These are phyloP conservation scores for Argyresthia albistria DNA, from an alignment of 2,888 invertebrate genomes.

Conservation along the genomic window DNA sequence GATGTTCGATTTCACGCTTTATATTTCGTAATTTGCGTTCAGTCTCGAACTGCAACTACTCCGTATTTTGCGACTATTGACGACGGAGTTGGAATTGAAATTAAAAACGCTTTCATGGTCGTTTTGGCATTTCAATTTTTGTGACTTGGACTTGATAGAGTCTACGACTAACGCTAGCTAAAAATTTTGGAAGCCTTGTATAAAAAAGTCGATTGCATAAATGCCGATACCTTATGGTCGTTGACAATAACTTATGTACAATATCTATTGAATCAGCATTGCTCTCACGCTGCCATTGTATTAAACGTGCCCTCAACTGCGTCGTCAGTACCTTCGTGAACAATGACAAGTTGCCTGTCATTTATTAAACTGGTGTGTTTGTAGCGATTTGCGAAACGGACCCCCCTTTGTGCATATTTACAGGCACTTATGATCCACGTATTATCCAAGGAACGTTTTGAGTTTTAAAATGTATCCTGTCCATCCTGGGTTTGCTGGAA, in stretches of 20 bases:
- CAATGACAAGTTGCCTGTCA: conserved; percentile 28
- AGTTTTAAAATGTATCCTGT: no score
- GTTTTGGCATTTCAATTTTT: neutral
- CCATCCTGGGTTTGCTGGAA: no score
- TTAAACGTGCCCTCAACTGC: conserved; percentile 1
- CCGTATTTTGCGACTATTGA: neutral
- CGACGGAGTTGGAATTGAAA: neutral
- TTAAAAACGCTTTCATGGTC: conserved; percentile 6
- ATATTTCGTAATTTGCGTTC: conserved; percentile 37
- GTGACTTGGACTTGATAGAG: no score
- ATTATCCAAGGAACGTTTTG: no score
- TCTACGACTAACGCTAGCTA: no score
- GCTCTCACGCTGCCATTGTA: neutral
- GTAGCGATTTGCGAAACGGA: conserved; percentile 19
- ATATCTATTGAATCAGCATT: neutral
- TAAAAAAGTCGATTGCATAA: neutral
- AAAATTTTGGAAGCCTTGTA: no score
- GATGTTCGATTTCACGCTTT: conserved; percentile 38
- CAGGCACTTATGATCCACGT: no score
- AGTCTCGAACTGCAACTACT: conserved; percentile 16
- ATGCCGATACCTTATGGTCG: neutral
- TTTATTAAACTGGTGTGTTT: conserved; percentile 15
- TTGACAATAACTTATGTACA: neutral
- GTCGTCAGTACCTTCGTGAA: conserved; percentile 9
- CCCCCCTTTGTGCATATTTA: conserved; percentile 17